Conservation (phyloP, 2,797 vertebrate genomes). For the Sebastes melanostomus region DNA sequence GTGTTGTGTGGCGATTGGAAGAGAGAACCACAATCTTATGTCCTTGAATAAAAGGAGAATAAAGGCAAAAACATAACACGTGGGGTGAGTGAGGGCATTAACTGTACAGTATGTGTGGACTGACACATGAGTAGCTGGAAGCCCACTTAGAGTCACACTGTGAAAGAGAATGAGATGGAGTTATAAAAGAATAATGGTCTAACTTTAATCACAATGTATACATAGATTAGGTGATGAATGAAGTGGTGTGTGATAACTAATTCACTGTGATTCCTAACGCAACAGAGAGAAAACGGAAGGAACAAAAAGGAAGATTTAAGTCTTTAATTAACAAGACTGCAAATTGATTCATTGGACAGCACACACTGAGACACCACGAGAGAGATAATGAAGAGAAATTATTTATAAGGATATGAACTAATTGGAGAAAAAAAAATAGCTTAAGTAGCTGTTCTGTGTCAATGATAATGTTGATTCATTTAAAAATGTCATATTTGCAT, state of each 20-base stretch:
- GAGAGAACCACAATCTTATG: neutral
- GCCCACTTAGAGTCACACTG: neutral
- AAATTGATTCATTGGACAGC: neutral
- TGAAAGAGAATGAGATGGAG: neutral
- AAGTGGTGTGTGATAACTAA: constrained; percentile 17
- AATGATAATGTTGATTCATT: neutral
- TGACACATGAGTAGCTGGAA: neutral
- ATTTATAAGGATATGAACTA: neutral
- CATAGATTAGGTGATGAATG: neutral
- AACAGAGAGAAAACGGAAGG: neutral
- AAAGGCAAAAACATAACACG: neutral
- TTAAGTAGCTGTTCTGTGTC: neutral
- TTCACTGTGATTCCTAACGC: neutral
- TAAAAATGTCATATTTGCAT: neutral
- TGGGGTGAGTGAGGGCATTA: neutral
- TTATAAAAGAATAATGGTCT: constrained; percentile 4
- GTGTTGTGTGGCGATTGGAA: constrained; percentile 6
- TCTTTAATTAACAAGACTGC: neutral
- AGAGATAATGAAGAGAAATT: neutral
- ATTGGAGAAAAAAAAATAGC: neutral
- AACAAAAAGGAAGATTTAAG: neutral
- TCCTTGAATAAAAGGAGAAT: neutral
- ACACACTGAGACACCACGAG: neutral
- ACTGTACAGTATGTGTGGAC: neutral
- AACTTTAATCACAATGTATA: neutral